Conservation (phyloP, 2,888 invertebrate species). For the Bellardia pandia region DNA sequence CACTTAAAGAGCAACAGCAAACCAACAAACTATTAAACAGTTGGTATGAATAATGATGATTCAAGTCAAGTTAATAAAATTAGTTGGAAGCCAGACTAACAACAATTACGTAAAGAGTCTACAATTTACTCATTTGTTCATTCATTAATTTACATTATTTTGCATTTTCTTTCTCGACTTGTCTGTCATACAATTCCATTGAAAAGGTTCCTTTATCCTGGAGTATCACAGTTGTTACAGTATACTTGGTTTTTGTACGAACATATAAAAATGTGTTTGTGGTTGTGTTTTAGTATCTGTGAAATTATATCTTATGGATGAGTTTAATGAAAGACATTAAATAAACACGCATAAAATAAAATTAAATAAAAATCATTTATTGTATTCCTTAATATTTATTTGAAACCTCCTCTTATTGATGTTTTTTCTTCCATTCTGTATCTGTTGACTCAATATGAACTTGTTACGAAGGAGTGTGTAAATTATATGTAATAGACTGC, state of each 20-base stretch:
- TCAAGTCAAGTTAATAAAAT: conserved; percentile 10
- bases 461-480: too few relatives aligned
- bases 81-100: background rate
- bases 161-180: background rate
- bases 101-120: background rate
- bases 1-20: background rate
- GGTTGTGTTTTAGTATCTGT: background rate
- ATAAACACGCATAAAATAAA: background rate
- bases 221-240: background rate
- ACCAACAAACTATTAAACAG: background rate
- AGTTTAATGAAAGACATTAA: conserved; percentile 10
- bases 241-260: background rate
- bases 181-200: background rate
- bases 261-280: background rate
- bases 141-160: background rate
- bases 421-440: background rate
- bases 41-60: background rate
- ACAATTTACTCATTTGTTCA: background rate
- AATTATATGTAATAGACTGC: too few relatives aligned
- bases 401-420: conserved; percentile 1
- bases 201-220: background rate
- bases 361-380: background rate
- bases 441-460: background rate
- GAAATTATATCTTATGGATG: background rate
- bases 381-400: background rate